These are phyloP conservation scores for Corythoichthys haematopterus DNA, from an alignment of 2,113 vertebrate species.

Conservation along the genomic window DNA sequence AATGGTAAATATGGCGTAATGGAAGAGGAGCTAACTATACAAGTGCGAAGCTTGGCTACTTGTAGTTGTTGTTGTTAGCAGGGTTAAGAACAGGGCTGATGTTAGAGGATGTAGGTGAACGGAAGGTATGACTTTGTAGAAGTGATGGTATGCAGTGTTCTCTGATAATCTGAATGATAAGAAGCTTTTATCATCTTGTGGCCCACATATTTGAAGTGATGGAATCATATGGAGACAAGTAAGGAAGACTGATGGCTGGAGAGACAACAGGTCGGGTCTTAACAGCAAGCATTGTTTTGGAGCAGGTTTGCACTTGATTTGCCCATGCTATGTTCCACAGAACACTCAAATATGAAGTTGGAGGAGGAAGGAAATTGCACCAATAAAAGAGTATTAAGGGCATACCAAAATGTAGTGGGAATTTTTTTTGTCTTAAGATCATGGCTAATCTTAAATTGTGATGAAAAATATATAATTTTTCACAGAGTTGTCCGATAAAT, in stretches of 20 bases:
- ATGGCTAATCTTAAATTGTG: no score
- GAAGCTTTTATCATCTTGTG: slow-evolving; percentile 52
- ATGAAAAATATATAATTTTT: no score
- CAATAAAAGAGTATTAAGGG: no score
- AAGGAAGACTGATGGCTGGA: slow-evolving; percentile 9
- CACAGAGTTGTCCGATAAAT: no score
- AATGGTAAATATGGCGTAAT: slow-evolving; percentile 55
- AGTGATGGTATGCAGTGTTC: slow-evolving; percentile 57
- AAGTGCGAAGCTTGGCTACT: slow-evolving; percentile 45
- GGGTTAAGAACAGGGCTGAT: slow-evolving; percentile 26
- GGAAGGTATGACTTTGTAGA: not conserved
- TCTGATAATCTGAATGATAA: slow-evolving; percentile 44
- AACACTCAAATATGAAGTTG: not conserved
- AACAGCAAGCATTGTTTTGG: slow-evolving; percentile 37
- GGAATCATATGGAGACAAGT: slow-evolving; percentile 39
- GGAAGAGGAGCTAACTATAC: slow-evolving; percentile 40
- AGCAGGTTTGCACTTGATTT: slow-evolving; percentile 33
- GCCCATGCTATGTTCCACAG: not conserved
- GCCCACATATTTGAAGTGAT: slow-evolving; percentile 49
- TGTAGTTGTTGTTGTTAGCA: slow-evolving; percentile 63
- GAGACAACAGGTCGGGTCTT: slow-evolving; percentile 33
- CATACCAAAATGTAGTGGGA: no score
- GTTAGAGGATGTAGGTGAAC: slow-evolving; percentile 28
- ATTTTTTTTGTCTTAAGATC: no score
- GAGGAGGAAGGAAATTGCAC: not conserved